phyloP scores from a whole-genome alignment of 2,888 invertebrate species.

The Dolichomitus sp. region DNA sequence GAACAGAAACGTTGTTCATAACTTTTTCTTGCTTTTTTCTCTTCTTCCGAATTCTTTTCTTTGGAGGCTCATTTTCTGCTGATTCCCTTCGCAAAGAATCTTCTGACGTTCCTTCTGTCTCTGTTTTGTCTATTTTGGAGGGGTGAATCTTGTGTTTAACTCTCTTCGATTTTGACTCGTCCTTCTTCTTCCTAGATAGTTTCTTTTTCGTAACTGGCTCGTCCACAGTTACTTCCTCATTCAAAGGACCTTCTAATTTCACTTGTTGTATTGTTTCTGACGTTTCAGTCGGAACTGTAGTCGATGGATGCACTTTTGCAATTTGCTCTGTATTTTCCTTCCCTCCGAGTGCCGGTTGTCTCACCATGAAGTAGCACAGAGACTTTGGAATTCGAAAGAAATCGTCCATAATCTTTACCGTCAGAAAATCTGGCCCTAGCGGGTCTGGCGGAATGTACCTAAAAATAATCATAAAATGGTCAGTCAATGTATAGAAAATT shows the following conservation, averaged over 20 bases:
- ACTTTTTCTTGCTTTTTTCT: neutral
- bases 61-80: neutral
- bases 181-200: neutral
- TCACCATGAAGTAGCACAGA: constrained; percentile 62
- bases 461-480: constrained; percentile 57
- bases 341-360: constrained; percentile 28
- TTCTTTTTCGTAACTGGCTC: neutral
- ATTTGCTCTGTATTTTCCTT: constrained; percentile 6
- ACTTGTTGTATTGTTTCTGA: neutral
- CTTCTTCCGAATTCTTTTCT: neutral
- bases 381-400: constrained; percentile 64
- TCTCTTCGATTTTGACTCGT: neutral
- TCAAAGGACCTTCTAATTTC: neutral
- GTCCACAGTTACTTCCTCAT: neutral
- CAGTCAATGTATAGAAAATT: constrained; percentile 2
- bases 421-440: constrained; percentile 63
- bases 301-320: neutral
- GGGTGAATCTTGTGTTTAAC: neutral
- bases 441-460: constrained; percentile 63
- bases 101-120: neutral
- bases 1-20: neutral
- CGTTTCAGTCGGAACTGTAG: neutral
- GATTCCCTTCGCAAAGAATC: neutral
- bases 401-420: constrained; percentile 62
- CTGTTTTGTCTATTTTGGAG: neutral